These are phyloP conservation scores for Cariama cristata DNA, from an alignment of 2,113 vertebrate genomes.

Conservation along the genomic window DNA sequence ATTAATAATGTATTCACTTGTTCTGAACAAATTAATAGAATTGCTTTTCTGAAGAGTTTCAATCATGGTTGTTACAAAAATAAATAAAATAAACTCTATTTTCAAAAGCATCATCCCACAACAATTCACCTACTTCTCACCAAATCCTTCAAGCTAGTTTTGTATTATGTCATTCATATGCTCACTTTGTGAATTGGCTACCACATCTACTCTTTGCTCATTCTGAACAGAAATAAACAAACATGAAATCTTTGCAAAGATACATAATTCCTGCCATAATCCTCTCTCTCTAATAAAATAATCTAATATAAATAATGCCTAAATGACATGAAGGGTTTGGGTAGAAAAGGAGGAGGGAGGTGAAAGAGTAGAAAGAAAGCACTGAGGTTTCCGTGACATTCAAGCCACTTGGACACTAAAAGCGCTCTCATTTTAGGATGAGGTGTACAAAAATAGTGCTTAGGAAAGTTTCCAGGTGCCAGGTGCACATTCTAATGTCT, in stretches of 20 bases:
- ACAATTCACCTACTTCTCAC: constrained; percentile 30
- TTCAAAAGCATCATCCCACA: constrained; percentile 43
- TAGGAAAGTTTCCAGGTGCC: background rate
- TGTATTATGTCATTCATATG: background rate
- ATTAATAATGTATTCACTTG: background rate
- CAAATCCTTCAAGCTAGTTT: constrained; percentile 18
- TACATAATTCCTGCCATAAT: background rate
- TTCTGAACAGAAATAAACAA: background rate
- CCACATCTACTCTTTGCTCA: background rate
- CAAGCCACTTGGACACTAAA: background rate
- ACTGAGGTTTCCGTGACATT: background rate
- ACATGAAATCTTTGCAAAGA: background rate
- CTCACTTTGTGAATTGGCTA: background rate
- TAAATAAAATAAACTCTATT: constrained; percentile 35
- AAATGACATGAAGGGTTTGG: background rate
- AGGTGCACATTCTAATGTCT: background rate
- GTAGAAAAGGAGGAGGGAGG: background rate
- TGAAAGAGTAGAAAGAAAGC: background rate
- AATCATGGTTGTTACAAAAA: background rate
- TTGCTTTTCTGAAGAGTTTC: constrained; percentile 4
- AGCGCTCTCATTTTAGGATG: background rate
- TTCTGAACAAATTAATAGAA: constrained; percentile 11
- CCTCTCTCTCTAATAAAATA: background rate
- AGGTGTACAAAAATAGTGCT: accelerated
- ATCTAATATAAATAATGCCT: background rate